Percentiles rank a stretch among this genome's conserved stretches.
Conservation (phyloP, 2,888 invertebrate genomes). For the Leptopilina drosophilae region DNA sequence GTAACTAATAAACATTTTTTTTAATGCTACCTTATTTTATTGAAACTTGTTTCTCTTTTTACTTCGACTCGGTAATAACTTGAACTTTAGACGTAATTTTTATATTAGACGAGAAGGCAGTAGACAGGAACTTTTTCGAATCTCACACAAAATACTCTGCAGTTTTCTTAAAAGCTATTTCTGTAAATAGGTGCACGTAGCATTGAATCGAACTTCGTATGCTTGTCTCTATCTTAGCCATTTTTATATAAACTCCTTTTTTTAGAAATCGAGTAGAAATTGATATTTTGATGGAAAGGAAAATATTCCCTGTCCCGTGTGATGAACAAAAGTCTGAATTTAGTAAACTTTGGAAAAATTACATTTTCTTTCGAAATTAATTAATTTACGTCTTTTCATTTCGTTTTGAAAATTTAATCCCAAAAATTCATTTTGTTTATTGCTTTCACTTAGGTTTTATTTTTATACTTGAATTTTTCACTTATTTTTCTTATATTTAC, state of each 20-base stretch:
- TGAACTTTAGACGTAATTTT: conserved; percentile 9
- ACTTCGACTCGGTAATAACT: background rate
- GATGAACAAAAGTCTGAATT: background rate
- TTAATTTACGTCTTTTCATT: too few species aligned
- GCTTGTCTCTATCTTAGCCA: conserved; percentile 5
- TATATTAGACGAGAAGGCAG: conserved; percentile 15
- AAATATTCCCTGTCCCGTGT: background rate
- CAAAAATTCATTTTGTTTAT: too few species aligned
- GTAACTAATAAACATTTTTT: too few species aligned
- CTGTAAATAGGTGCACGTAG: conserved; percentile 24
- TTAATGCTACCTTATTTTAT: too few species aligned
- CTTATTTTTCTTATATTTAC: too few species aligned
- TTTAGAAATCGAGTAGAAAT: conserved; percentile 1
- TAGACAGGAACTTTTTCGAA: conserved; percentile 8
- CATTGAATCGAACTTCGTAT: conserved; percentile 25
- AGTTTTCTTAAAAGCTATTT: conserved; percentile 22
- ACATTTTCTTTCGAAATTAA: too few species aligned
- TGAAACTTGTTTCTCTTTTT: background rate
- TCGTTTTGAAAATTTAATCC: too few species aligned
- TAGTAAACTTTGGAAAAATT: background rate
- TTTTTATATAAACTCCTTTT: conserved; percentile 3
- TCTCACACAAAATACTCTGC: conserved; percentile 13
- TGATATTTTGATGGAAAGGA: background rate
- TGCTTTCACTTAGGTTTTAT: too few species aligned
- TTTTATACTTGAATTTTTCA: too few species aligned